phyloP scores from a whole-genome alignment of 2,888 invertebrate species.

The Platerodrilus igneus region DNA sequence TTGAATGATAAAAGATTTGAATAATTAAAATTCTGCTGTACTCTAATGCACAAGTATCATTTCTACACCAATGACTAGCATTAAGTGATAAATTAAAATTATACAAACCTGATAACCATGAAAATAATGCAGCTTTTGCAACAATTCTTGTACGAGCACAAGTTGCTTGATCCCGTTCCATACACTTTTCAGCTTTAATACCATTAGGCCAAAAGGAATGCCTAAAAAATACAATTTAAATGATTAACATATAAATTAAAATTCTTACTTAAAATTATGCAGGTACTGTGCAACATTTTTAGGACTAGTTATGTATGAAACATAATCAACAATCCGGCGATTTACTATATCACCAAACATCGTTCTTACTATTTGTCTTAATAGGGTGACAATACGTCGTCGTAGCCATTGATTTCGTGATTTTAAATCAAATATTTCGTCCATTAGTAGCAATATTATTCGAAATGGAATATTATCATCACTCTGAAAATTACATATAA shows the following conservation, averaged over 20 bases:
- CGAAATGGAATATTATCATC: conserved; percentile 74
- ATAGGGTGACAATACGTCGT: conserved; percentile 66
- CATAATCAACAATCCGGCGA: conserved; percentile 82
- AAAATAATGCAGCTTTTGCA: conserved; percentile 79
- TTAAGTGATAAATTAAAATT: no score
- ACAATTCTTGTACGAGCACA: conserved; percentile 76
- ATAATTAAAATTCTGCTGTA: no score
- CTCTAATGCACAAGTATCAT: no score
- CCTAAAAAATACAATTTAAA: conserved; percentile 41
- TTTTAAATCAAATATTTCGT: conserved; percentile 80
- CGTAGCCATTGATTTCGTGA: conserved; percentile 78
- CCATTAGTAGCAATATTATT: conserved; percentile 73
- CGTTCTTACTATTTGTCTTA: conserved; percentile 72
- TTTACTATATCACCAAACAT: conserved; percentile 82
- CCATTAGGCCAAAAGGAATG: conserved; percentile 61
- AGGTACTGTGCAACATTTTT: conserved; percentile 85
- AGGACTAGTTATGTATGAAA: conserved; percentile 80
- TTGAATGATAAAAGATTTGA: no score
- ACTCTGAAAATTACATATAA: conserved; percentile 52
- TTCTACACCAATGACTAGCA: no score
- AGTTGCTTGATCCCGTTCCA: conserved; percentile 39
- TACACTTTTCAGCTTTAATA: conserved; percentile 41
- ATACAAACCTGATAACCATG: conserved; percentile 69
- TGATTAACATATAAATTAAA: conserved; percentile 2
- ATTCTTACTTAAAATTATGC: conserved; percentile 71